Base-by-base conservation (phyloP, 2,888 invertebrate species). In the Zaprionus obscuricornis region DNA sequence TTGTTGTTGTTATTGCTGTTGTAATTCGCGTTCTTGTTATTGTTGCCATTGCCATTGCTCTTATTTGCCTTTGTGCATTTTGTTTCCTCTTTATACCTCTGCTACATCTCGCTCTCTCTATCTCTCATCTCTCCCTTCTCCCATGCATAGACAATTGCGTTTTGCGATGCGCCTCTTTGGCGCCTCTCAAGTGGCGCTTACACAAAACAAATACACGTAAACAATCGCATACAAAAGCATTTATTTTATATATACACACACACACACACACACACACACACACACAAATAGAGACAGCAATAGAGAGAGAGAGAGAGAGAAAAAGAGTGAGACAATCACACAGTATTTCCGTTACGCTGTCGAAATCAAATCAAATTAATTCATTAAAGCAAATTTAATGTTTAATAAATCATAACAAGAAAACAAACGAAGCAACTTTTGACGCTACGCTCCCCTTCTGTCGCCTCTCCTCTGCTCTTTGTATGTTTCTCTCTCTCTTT, bases 311-410 rank as follows among this genome's bases (percentile, higher is more conserved):
- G 4, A 24, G 24, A 11, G 13, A 33, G 14, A 33, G 7, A 13
- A 11, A 13, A 13, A 7, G 13, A 20, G 10, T 17, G 8, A 8
- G 14, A 33, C 10, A 11, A 11, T 14, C n/a, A 22, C n/a, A n/a
- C n/a, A n/a, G 40, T 42, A 51, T 57, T 70, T 73, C 49, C 65
- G 60, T 66, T 66, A 56, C 51, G 52, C 40, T 75, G 65, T 67
- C 45, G 52, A 66, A 76, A 81, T 76, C 47, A 82, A 75, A 81
- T 83, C 75, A 75, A 78, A 85, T 83, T 78, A 85, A 81, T 85
- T 81, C 73, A 85, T 78, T 75, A 78, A 65, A 45, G 59, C 58
- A 63, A 74, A 73, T 75, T 75, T 65, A 78, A 85, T 78, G 66
- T 78, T 75, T 68, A 70, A 85, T 85, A 83, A 81, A 83, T 79